Percentiles rank a stretch among this genome's conserved stretches.
Evolutionary conservation across 1,140 invertebrate genomes (phyloP).

Genomic region (Vanessa tameamea): DNA sequence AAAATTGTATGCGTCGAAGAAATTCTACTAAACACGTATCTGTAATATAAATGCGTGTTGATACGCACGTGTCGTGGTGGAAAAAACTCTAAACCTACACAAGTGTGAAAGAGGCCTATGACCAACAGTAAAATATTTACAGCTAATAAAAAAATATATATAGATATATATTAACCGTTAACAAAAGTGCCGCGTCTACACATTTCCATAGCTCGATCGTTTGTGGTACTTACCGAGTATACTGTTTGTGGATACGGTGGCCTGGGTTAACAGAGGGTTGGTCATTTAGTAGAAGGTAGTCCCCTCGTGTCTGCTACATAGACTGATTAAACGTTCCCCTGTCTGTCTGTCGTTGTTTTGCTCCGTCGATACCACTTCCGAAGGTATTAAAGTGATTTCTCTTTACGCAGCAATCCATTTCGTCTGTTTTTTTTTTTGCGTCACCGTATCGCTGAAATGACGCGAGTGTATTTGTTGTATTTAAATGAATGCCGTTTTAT

Average conservation of each 20-base stretch:
- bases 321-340: constrained; percentile 75
- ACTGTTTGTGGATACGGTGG: constrained; percentile 76
- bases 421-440: neutral
- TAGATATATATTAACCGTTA: neutral
- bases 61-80: too few species aligned
- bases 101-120: too few species aligned
- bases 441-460: neutral
- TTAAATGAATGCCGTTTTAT: neutral
- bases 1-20: too few species aligned
- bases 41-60: too few species aligned
- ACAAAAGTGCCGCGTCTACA: constrained; percentile 47
- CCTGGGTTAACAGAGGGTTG: constrained; percentile 74
- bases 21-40: too few species aligned
- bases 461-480: neutral
- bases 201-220: constrained; percentile 33
- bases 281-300: constrained; percentile 76
- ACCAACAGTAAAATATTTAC: too few species aligned
- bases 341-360: constrained; percentile 65
- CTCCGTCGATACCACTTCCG: constrained; percentile 56
- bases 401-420: constrained; percentile 42
- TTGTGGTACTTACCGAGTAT: constrained; percentile 69
- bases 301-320: constrained; percentile 61
- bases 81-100: too few species aligned
- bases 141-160: neutral
- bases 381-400: constrained; percentile 50